These are phyloP conservation scores for Mobula birostris DNA, from an alignment of 2,113 vertebrate species.

Conservation along the genomic window DNA sequence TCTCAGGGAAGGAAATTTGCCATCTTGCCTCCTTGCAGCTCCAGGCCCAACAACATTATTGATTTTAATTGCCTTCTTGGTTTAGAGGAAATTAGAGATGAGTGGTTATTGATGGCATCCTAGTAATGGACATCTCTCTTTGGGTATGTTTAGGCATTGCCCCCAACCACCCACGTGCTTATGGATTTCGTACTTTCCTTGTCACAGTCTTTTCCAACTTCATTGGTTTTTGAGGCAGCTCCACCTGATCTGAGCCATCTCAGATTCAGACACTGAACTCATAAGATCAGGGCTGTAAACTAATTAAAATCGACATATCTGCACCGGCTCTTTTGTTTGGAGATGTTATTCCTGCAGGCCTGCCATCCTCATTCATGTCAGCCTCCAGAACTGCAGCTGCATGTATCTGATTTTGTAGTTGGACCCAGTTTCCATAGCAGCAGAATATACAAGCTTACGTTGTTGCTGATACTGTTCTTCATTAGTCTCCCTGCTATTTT, in stretches of 20 bases:
- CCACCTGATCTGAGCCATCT: background rate
- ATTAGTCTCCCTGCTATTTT: background rate
- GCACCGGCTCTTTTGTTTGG: background rate
- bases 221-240: background rate
- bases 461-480: background rate
- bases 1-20: too few species aligned
- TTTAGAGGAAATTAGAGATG: too few species aligned
- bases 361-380: background rate
- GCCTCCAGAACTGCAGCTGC: slow-evolving; percentile 6
- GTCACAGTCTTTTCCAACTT: background rate
- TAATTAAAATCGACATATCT: background rate
- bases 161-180: background rate
- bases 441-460: background rate
- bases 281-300: background rate
- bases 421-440: background rate
- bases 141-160: background rate
- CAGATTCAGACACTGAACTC: background rate
- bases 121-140: too few species aligned
- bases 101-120: too few species aligned
- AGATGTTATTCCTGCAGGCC: background rate
- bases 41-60: too few species aligned
- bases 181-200: background rate
- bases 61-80: too few species aligned
- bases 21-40: too few species aligned
- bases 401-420: background rate